Base-by-base conservation (phyloP, 2,888 invertebrate species). In the Plutella xylostella region DNA sequence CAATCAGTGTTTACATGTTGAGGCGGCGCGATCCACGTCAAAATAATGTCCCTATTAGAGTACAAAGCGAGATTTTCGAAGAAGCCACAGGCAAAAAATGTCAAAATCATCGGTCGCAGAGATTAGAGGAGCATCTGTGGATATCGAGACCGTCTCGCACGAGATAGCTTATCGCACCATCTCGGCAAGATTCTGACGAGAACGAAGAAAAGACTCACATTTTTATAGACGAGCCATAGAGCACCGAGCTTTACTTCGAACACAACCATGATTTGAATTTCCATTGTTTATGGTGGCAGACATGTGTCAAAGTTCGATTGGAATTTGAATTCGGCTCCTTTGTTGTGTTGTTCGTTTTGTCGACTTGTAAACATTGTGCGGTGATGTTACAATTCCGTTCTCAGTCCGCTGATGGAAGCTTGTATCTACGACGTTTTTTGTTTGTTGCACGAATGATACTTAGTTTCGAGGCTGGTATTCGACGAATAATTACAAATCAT, bases 241-340 rank as follows among this genome's bases (percentile, higher is more conserved):
- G 61, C 60, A 61, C 68, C 60, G 61, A 43, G 48, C 46, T 54
- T 57, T 63, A 56, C 60, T 61, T 70, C 72, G 68, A 72, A 73
- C 68, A 61, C 66, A 63, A 76, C 70, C 75, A 83, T 82, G 83
- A 83, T 83, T 83, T 76, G 83, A 78, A 76, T 80, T 79, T 77
- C 75, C 73, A 82, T 83, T 83, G 83, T 83, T 82, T 83, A 79
- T 83, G 80, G 83, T 82, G 83, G 83, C 83, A 83, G 83, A 80
- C 83, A 82, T 83, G 80, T 82, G 83, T 83, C 83, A 82, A 80
- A 82, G 82, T 82, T 83, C 83, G 80, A 82, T 78, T 75, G 77
- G 83, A 80, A 83, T 80, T 82, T 75, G 75, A 79, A 82, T 80
- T 83, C 83, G 83, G 83, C 79, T 75, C 66, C 78, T 82, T 83